A percentile compares a stretch with the other conserved stretches of the same genome.
These are phyloP conservation scores for Toxonevra muliebris DNA, from an alignment of 2,888 invertebrate genomes.

Conservation along the genomic window DNA sequence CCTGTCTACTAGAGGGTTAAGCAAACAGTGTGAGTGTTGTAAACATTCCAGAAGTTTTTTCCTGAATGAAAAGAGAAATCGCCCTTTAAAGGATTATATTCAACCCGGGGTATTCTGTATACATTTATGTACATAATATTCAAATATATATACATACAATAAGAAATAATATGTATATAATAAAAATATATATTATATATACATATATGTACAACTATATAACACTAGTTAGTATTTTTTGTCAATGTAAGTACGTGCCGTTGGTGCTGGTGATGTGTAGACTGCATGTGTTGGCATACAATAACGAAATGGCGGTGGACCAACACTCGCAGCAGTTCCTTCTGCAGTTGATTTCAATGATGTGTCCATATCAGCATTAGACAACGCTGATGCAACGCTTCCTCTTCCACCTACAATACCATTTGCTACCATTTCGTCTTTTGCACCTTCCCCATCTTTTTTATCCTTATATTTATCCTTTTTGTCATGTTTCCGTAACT, in stretches of 20 bases:
- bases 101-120: no score
- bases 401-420: slow-evolving; percentile 32
- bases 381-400: slow-evolving; percentile 30
- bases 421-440: slow-evolving; percentile 38
- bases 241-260: slow-evolving; percentile 68
- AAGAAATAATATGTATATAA: neutral
- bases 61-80: no score
- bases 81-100: no score
- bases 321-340: slow-evolving; percentile 36
- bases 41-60: no score
- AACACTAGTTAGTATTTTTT: slow-evolving; percentile 13
- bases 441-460: slow-evolving; percentile 41
- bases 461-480: slow-evolving; percentile 52
- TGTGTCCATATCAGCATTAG: slow-evolving; percentile 27
- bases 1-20: no score
- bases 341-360: slow-evolving; percentile 62
- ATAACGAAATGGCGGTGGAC: slow-evolving; percentile 67
- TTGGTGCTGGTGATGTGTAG: slow-evolving; percentile 71
- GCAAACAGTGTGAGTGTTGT: no score
- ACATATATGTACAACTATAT: slow-evolving; percentile 1
- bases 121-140: no score
- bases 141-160: no score
- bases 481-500: slow-evolving; percentile 60
- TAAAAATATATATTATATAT: neutral
- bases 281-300: slow-evolving; percentile 72